Conservation (phyloP, 2,797 vertebrate species). For the Eulemur rubriventer region DNA sequence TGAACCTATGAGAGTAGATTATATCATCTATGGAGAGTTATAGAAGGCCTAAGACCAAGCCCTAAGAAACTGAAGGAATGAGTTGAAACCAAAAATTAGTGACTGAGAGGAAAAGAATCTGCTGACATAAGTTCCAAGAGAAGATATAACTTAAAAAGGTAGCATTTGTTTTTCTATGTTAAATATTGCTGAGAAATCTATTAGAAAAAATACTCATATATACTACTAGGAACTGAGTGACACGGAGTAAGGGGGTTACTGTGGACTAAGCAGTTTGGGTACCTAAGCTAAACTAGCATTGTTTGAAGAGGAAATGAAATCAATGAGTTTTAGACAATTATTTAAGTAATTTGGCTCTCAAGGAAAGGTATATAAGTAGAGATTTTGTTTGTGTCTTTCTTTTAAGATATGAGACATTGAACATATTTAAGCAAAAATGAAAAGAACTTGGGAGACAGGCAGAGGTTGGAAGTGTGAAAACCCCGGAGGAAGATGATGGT, state of each 20-base stretch:
- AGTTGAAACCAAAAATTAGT: neutral
- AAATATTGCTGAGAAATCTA: neutral
- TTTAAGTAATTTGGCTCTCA: neutral
- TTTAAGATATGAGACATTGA: neutral
- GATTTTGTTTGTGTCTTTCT: neutral
- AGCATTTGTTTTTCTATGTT: neutral
- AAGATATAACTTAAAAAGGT: neutral
- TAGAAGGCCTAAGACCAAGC: neutral
- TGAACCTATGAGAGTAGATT: neutral
- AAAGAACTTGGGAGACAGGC: neutral
- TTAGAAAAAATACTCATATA: neutral
- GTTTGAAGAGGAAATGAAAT: neutral
- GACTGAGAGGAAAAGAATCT: neutral
- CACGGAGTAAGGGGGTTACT: neutral
- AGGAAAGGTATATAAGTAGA: neutral
- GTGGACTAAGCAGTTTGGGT: neutral
- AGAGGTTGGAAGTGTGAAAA: neutral
- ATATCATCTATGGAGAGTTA: neutral
- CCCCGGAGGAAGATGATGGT: neutral
- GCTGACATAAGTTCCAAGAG: neutral
- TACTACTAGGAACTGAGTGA: neutral
- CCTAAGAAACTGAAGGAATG: neutral
- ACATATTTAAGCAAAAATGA: neutral
- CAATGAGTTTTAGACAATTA: neutral
- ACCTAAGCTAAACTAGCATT: neutral